Conservation (phyloP, 2,797 vertebrate species). For the Manis crassicaudata region DNA sequence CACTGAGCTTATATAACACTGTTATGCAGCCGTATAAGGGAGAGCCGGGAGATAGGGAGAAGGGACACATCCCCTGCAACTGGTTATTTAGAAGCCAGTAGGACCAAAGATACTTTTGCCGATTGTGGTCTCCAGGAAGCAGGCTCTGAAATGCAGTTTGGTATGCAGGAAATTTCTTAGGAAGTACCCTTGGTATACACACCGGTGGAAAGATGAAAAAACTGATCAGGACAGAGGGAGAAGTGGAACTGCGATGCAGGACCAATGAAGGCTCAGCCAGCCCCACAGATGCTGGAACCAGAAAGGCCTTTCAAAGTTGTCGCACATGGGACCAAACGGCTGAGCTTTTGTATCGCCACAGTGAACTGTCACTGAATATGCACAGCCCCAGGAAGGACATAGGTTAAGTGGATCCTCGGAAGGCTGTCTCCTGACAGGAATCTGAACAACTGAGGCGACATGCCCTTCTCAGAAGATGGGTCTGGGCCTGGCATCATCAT, state of each 20-base stretch:
- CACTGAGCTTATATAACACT: not conserved
- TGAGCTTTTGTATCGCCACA: not conserved
- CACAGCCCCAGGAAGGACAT: not conserved
- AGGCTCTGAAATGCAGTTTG: not conserved
- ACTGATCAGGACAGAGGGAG: not conserved
- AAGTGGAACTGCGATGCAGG: not conserved
- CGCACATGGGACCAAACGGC: not conserved
- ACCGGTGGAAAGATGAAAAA: not conserved
- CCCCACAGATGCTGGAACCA: not conserved
- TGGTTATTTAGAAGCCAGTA: not conserved
- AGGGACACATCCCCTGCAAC: not conserved
- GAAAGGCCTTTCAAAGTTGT: not conserved
- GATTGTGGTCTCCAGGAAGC: not conserved
- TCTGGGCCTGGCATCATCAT: not conserved
- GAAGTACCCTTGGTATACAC: not conserved
- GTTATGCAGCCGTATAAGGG: not conserved
- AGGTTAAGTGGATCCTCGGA: not conserved
- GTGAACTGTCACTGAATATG: not conserved
- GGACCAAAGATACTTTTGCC: not conserved
- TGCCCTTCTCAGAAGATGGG: not conserved
- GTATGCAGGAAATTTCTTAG: not conserved
- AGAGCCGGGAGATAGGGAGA: not conserved
- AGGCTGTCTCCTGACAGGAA: not conserved
- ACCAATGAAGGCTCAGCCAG: not conserved
- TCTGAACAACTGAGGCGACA: not conserved